Conservation (phyloP, 2,797 vertebrate genomes). For the Cynodonichthys magdalenae region DNA sequence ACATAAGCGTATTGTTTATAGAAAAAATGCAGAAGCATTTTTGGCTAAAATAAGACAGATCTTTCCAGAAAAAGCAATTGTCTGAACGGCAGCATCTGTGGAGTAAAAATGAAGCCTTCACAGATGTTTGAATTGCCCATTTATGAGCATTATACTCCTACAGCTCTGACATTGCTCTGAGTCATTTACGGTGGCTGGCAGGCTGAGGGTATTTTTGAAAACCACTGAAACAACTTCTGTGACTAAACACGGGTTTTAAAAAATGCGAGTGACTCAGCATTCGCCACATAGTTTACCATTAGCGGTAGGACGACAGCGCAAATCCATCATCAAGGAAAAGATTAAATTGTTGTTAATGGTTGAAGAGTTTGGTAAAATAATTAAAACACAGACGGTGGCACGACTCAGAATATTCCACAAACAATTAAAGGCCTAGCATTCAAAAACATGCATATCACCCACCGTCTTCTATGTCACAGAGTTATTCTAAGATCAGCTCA, state of each 20-base stretch:
- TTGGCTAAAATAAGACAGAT: neutral
- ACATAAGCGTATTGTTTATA: no score
- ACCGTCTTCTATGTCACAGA: no score
- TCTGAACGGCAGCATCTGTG: conserved; percentile 1
- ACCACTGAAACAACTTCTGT: neutral
- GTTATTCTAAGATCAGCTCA: no score
- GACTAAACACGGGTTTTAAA: conserved; percentile 1
- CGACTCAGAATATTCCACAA: neutral
- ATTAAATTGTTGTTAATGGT: conserved; percentile 1
- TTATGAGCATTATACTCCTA: conserved; percentile 2
- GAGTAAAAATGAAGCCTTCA: neutral
- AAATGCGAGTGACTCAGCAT: neutral
- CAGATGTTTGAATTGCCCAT: conserved; percentile 2
- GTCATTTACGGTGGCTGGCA: neutral
- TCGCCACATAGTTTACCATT: neutral
- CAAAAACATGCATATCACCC: no score
- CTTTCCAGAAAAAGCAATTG: neutral
- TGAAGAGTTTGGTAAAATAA: neutral
- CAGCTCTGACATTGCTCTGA: neutral
- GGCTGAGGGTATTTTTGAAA: neutral
- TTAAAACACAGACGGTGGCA: neutral
- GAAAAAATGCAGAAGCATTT: neutral
- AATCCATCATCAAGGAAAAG: conserved; percentile 1
- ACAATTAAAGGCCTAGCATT: no score
- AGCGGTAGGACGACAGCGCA: neutral